Conservation (phyloP, 2,888 invertebrate genomes). For the Diarsia brunnea region DNA sequence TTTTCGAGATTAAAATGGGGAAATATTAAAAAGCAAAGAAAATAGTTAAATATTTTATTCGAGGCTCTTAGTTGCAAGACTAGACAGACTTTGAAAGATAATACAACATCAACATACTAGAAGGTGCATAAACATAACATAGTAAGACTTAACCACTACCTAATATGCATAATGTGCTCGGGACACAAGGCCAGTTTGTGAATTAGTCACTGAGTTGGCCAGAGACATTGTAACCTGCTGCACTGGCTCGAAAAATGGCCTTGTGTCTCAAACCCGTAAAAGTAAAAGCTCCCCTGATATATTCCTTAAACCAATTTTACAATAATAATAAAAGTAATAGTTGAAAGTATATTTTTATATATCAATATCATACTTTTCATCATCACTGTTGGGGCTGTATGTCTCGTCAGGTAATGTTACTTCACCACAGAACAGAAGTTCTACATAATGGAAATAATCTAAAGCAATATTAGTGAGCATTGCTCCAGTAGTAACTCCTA, state of each 20-base stretch:
- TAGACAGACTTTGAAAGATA: conserved; percentile 64
- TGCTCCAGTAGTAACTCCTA: conserved; percentile 93
- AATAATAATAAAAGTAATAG: conserved; percentile 41
- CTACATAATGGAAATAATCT: conserved; percentile 92
- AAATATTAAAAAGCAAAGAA: conserved; percentile 29
- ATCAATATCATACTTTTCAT: conserved; percentile 90
- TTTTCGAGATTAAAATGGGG: background rate
- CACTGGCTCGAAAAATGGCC: background rate
- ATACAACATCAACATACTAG: conserved; percentile 64
- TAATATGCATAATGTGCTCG: conserved; percentile 58
- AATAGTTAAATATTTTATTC: conserved; percentile 66
- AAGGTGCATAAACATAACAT: conserved; percentile 65
- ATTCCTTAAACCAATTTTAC: conserved; percentile 44
- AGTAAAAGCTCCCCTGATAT: conserved; percentile 53
- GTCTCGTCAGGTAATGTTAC: conserved; percentile 86
- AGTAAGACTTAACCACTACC: conserved; percentile 68
- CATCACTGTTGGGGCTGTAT: conserved; percentile 88
- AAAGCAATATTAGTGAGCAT: conserved; percentile 92
- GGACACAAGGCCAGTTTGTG: background rate
- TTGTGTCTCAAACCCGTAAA: conserved; percentile 26
- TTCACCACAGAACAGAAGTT: conserved; percentile 90
- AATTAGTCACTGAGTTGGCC: background rate
- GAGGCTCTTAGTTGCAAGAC: conserved; percentile 71
- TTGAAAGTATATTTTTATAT: conserved; percentile 71
- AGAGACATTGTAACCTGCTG: background rate